phyloP scores from a whole-genome alignment of 2,888 invertebrate genomes.

The Argyresthia goedartella region DNA sequence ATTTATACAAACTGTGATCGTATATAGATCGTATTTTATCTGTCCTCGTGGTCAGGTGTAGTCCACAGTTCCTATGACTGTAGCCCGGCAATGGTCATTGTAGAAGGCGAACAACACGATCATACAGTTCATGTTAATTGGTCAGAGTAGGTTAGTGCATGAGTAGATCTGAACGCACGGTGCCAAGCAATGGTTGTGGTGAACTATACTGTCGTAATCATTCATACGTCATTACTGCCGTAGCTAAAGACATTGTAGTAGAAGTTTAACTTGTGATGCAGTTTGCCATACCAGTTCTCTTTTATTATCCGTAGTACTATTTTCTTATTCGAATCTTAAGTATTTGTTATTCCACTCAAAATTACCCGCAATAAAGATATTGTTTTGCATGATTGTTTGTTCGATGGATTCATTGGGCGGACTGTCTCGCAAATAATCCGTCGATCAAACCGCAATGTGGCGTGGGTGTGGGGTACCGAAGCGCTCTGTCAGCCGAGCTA shows the following conservation, averaged over 20 bases:
- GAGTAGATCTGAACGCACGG: constrained; percentile 49
- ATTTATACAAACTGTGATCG: not conserved
- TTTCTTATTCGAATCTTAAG: too few species aligned
- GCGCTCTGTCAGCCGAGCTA: not conserved
- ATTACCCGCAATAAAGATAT: too few species aligned
- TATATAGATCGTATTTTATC: not conserved
- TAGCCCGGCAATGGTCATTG: too few species aligned
- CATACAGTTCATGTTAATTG: not conserved
- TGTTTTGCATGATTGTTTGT: too few species aligned
- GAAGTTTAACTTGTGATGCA: constrained; percentile 56
- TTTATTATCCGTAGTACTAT: constrained; percentile 12
- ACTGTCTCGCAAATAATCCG: too few species aligned
- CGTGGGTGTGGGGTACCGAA: constrained; percentile 25
- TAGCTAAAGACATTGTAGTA: constrained; percentile 28
- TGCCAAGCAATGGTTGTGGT: constrained; percentile 65
- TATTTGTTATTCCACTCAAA: too few species aligned
- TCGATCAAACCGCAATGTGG: constrained; percentile 12
- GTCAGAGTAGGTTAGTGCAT: constrained; percentile 44
- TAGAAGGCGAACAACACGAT: too few species aligned
- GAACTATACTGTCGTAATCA: constrained; percentile 15
- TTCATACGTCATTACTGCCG: constrained; percentile 22
- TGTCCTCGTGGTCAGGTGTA: too few species aligned
- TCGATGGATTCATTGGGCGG: too few species aligned
- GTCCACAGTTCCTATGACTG: too few species aligned
- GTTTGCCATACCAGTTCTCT: constrained; percentile 54